Evolutionary conservation across 2,797 vertebrate genomes (phyloP).

Genomic region (Myioborus melanocephalus): DNA sequence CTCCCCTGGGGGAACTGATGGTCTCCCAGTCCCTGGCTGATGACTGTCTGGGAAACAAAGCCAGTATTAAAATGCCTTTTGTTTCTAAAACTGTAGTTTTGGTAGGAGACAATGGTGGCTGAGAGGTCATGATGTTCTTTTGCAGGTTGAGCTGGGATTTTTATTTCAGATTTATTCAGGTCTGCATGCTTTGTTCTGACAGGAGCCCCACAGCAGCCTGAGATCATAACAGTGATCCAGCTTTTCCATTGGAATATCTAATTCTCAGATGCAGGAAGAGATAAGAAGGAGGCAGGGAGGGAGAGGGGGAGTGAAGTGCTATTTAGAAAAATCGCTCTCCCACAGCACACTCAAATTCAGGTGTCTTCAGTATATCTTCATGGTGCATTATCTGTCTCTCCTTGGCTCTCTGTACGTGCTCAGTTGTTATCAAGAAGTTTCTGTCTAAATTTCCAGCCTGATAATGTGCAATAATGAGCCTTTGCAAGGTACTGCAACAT

Average conservation of each 20-base stretch:
- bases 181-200: not conserved
- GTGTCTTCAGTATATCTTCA: not conserved
- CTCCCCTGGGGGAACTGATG: not conserved
- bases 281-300: not conserved
- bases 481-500: not conserved
- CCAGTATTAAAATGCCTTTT: not conserved
- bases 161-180: not conserved
- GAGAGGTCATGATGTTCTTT: not conserved
- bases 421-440: not conserved
- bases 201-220: not conserved
- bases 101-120: not conserved
- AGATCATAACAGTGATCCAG: not conserved
- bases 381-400: not conserved
- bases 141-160: not conserved
- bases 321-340: rapidly evolving
- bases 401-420: not conserved
- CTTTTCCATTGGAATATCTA: not conserved
- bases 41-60: not conserved
- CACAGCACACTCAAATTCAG: not conserved
- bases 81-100: not conserved
- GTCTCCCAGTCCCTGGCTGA: not conserved
- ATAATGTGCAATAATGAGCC: not conserved
- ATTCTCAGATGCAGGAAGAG: not conserved
- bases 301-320: not conserved
- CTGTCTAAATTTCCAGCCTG: not conserved